Evolutionary conservation across 1,140 invertebrate genomes (phyloP), one percentile per base, ranked within the genome.

Genomic region (Papilio polyxenes): DNA sequence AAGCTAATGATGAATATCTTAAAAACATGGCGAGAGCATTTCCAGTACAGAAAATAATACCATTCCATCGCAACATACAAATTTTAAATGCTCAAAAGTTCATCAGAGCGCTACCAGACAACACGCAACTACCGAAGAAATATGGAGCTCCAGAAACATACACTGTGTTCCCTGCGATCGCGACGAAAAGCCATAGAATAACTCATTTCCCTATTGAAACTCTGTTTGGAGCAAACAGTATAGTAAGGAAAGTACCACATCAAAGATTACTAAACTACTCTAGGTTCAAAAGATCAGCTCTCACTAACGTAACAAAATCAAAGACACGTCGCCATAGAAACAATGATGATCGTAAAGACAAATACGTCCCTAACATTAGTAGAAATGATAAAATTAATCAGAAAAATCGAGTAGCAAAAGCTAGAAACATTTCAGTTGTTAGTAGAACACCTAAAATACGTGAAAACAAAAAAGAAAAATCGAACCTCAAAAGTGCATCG

Each of bases 171-270:
- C 86, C 83, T 20, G 5, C 62, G 20, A 79, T 79, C 2, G 48
- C 31, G 11, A 84, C 82, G 53, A 83, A 82, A 37, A 37, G 82
- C 2, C 40, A 83, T 49, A 59, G 17, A 15, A 15, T 62, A 62
- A 37, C 84, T 0, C 87, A 87, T 51, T 90, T 90, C 51, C 82
- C 77, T 59, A 85, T 3, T 10, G 81, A 17, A 84, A 87, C 7
- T 49, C 80, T 20, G 20, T 76, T 10, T 13, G 77, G 88, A 48
- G 82, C 83, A n/a, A 92, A 87, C 75, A 59, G 82, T 0, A 85
- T 91, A 72, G 83, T 90, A 8, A 91, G 90, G 59, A 92, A 90
- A 80, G 85, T 91, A 80, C 84, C 88, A 0, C 88, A 89, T 65
- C 85, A 87, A n/a, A 9, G 59, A 13, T 49, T 49, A 74, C n/a